phyloP scores from a whole-genome alignment of 2,113 vertebrate species.

The Brachyistius frenatus region DNA sequence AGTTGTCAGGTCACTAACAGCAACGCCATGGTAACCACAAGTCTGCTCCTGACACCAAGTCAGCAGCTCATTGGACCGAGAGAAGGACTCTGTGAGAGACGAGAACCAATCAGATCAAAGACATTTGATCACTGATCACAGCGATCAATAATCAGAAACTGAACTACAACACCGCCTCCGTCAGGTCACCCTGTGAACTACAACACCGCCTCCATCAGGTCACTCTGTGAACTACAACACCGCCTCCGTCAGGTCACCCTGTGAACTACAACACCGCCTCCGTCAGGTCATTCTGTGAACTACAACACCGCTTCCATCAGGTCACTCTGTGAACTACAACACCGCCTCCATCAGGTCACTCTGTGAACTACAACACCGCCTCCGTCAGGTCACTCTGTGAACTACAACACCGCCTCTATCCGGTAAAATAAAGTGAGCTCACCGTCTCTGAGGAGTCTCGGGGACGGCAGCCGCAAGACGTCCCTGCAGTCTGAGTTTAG shows the following conservation, averaged over 20 bases:
- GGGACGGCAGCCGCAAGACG: constrained; percentile 83
- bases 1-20: constrained; percentile 90
- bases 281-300: background rate
- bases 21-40: constrained; percentile 87
- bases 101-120: background rate
- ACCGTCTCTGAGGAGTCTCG: constrained; percentile 88
- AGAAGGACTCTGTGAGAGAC: constrained; percentile 86
- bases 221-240: background rate
- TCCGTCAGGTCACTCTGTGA: background rate
- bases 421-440: constrained; percentile 31
- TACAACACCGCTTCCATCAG: background rate
- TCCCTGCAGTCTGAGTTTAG: constrained; percentile 81
- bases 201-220: background rate
- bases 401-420: background rate
- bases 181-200: background rate
- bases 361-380: background rate
- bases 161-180: background rate
- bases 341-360: background rate
- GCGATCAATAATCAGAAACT: too few relatives aligned
- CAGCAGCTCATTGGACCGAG: constrained; percentile 91
- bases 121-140: too few relatives aligned
- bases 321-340: background rate
- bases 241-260: background rate
- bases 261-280: background rate
- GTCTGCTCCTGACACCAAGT: constrained; percentile 96